phyloP scores from a whole-genome alignment of 2,113 vertebrate species.

The Phaethon lepturus region DNA sequence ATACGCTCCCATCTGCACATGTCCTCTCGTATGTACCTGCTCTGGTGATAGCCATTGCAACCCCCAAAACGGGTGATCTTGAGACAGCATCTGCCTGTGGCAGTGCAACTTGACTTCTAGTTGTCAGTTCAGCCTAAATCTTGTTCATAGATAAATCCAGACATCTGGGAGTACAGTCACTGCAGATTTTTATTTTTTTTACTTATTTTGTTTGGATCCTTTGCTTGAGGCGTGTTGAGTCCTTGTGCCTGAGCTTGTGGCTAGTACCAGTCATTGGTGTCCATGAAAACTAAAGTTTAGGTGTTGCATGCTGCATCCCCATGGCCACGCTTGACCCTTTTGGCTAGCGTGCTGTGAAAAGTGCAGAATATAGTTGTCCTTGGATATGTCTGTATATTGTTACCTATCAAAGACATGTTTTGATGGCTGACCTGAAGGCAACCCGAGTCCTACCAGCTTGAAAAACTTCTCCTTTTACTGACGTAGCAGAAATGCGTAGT shows the following conservation, averaged over 20 bases:
- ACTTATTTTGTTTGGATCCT: no score
- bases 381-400: not conserved
- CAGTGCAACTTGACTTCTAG: not conserved
- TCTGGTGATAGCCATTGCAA: not conserved
- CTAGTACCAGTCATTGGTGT: no score
- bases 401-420: not conserved
- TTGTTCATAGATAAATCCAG: not conserved
- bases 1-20: not conserved
- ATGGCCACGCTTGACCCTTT: accelerated
- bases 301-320: not conserved
- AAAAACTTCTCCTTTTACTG: not conserved
- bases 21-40: not conserved
- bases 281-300: not conserved
- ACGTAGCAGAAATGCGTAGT: not conserved
- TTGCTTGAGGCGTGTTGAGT: not conserved
- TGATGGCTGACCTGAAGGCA: not conserved
- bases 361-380: not conserved
- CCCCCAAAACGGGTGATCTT: not conserved
- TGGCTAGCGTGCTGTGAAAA: accelerated
- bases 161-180: no score
- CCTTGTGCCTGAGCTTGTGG: not conserved
- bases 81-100: not conserved
- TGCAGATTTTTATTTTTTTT: not conserved
- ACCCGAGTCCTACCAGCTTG: not conserved
- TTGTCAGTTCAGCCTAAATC: not conserved